These are phyloP conservation scores for Drosophila antonietae DNA, from an alignment of 2,888 invertebrate genomes.

Conservation along the genomic window DNA sequence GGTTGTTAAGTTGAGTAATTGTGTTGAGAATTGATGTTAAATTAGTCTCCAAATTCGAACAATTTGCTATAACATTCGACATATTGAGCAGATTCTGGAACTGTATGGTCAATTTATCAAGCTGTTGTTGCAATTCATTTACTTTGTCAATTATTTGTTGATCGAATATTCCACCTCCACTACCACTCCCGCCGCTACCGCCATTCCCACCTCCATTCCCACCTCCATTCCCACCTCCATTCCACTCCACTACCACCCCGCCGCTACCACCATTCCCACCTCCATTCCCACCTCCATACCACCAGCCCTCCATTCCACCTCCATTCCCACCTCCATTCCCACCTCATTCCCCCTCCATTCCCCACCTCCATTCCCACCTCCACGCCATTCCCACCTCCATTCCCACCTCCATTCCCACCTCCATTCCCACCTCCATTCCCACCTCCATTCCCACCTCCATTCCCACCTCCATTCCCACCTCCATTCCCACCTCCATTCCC, in stretches of 20 bases:
- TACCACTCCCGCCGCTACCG: fast-evolving
- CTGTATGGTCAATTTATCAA: not conserved
- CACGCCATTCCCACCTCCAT: not conserved
- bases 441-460: not conserved
- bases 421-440: not conserved
- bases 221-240: not conserved
- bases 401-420: not conserved
- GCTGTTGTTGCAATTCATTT: constrained; percentile 9
- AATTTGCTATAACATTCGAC: not conserved
- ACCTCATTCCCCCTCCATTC: not conserved
- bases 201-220: not conserved
- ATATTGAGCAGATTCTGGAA: not conserved
- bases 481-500: not conserved
- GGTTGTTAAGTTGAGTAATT: not conserved
- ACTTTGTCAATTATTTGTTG: not conserved
- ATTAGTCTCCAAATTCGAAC: not conserved
- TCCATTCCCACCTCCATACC: not conserved
- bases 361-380: not conserved
- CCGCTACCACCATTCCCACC: not conserved
- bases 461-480: not conserved
- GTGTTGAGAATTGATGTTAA: fast-evolving
- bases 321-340: not conserved
- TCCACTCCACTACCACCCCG: too few relatives aligned
- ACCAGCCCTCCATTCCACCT: too few relatives aligned
- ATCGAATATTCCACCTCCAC: not conserved